Conservation (phyloP, 2,888 invertebrate species). For the Clusia tigrina region DNA sequence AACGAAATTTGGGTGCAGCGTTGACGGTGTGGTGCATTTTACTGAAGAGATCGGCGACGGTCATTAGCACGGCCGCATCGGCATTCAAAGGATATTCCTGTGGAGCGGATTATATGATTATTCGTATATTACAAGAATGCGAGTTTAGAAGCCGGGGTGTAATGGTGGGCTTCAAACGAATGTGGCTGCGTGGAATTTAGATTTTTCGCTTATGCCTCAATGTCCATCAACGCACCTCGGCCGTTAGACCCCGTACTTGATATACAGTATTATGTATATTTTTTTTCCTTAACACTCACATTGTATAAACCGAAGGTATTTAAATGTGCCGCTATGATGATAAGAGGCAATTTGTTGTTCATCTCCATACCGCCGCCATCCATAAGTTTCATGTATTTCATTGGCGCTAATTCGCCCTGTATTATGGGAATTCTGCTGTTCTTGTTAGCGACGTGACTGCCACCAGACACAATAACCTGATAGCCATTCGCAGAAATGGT, state of each 20-base stretch:
- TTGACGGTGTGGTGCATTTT: slow-evolving; percentile 80
- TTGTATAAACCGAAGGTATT: slow-evolving; percentile 91
- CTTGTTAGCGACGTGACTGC: slow-evolving; percentile 73
- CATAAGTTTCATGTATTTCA: slow-evolving; percentile 44
- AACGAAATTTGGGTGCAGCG: slow-evolving; percentile 77
- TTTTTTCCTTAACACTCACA: too few relatives aligned
- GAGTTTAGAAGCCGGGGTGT: background rate
- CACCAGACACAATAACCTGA: slow-evolving; percentile 83
- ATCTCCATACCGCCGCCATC: slow-evolving; percentile 67
- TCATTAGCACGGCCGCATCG: slow-evolving; percentile 87
- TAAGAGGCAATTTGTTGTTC: slow-evolving; percentile 75
- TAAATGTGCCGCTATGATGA: slow-evolving; percentile 92
- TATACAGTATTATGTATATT: too few relatives aligned
- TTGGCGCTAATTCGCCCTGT: slow-evolving; percentile 77
- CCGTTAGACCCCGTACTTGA: too few relatives aligned
- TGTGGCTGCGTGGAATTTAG: background rate
- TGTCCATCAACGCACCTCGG: too few relatives aligned
- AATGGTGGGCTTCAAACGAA: too few relatives aligned
- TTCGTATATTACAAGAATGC: too few relatives aligned
- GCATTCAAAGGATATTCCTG: slow-evolving; percentile 88
- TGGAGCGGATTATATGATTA: too few relatives aligned
- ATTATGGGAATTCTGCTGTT: slow-evolving; percentile 88
- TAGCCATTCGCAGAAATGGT: slow-evolving; percentile 94
- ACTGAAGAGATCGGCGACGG: slow-evolving; percentile 87
- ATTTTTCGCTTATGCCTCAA: too few relatives aligned